Evolutionary conservation across 2,888 invertebrate species (phyloP).

Genomic region (Metalampra italica): DNA sequence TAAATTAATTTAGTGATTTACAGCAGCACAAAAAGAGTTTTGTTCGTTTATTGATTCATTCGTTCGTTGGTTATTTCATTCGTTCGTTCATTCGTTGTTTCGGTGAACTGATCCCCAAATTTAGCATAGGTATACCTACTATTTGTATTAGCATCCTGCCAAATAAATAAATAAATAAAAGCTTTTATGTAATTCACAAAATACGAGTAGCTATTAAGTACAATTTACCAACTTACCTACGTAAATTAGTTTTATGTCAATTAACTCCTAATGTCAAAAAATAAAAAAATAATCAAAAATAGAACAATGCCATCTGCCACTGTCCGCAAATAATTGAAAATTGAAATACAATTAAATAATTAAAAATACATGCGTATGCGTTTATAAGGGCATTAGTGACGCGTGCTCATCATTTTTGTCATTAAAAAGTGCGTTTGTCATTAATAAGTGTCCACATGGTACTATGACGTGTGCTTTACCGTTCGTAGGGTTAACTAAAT

Average conservation of each 20-base stretch:
- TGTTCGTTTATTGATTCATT: no score
- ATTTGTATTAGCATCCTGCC: neutral
- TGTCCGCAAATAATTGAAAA: conserved; percentile 11
- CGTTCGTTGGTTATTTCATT: no score
- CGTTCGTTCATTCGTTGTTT: no score
- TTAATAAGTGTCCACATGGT: conserved; percentile 26
- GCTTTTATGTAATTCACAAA: no score
- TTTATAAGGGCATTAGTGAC: conserved; percentile 47
- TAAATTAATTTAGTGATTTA: no score
- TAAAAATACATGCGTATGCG: conserved; percentile 40
- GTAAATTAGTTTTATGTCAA: neutral
- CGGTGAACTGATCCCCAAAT: no score
- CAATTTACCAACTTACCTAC: no score
- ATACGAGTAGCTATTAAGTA: neutral
- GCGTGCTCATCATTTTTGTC: conserved; percentile 28
- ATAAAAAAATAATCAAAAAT: conserved; percentile 1
- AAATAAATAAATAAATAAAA: neutral
- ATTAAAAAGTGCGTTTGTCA: conserved; percentile 19
- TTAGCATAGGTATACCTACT: no score
- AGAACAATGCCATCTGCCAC: conserved; percentile 11
- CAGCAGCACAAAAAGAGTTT: neutral
- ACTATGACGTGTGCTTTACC: conserved; percentile 31
- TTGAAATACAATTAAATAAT: conserved; percentile 36
- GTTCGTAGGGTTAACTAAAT: conserved; percentile 3
- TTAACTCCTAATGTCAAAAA: neutral